phyloP scores from a whole-genome alignment of 2,113 vertebrate species.

The Aix galericulata region DNA sequence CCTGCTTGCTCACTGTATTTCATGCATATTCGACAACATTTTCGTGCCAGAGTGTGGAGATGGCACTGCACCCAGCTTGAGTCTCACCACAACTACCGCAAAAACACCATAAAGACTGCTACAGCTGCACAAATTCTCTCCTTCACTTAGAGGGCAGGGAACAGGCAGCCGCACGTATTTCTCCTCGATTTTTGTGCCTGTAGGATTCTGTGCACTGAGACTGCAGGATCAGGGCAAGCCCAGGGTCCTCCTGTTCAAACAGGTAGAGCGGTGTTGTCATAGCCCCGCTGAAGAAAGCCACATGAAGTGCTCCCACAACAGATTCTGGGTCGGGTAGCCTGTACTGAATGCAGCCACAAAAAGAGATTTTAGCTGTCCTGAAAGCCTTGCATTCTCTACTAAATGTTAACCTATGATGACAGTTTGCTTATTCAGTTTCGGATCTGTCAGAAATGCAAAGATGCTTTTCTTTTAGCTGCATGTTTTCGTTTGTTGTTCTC shows the following conservation, averaged over 20 bases:
- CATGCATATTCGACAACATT: neutral
- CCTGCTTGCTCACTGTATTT: neutral
- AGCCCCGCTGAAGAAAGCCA: neutral
- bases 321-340: neutral
- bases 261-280: neutral
- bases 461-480: neutral
- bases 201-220: neutral
- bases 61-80: accelerated
- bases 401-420: neutral
- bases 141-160: neutral
- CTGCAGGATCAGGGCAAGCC: neutral
- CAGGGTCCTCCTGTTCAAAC: neutral
- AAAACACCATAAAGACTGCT: neutral
- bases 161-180: neutral
- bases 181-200: neutral
- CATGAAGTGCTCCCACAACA: neutral
- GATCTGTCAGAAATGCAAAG: neutral
- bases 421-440: neutral
- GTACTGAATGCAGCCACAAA: neutral
- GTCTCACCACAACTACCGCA: neutral
- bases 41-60: neutral
- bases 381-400: neutral
- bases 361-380: neutral
- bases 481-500: neutral
- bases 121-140: neutral